Conservation (phyloP, 2,797 vertebrate genomes). For the Macropus fuliginosus region DNA sequence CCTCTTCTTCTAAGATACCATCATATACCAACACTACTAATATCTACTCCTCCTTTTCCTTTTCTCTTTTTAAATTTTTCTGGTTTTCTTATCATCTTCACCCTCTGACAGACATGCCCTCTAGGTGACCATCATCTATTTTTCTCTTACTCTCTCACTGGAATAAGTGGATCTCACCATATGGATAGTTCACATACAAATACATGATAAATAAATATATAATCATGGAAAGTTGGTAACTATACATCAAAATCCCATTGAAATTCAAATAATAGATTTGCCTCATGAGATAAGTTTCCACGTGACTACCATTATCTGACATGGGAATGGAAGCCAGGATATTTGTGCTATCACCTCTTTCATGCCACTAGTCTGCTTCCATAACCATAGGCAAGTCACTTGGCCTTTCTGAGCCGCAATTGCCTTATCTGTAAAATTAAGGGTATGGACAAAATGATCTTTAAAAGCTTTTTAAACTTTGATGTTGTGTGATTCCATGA, state of each 20-base stretch:
- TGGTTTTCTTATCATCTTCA: neutral
- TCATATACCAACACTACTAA: neutral
- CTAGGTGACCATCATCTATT: neutral
- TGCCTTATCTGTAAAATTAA: neutral
- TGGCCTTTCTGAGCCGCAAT: neutral
- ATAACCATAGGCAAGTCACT: neutral
- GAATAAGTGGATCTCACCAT: neutral
- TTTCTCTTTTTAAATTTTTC: neutral
- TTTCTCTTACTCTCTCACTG: neutral
- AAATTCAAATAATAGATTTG: neutral
- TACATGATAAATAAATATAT: neutral
- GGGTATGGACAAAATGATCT: neutral
- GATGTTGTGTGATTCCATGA: neutral
- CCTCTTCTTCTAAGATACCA: neutral
- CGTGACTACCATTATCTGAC: neutral
- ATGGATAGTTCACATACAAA: neutral
- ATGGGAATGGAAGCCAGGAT: neutral
- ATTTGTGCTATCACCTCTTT: neutral
- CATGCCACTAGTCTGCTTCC: neutral
- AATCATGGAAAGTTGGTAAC: neutral
- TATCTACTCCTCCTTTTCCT: too few species aligned
- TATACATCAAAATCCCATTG: neutral
- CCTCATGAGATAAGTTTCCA: neutral
- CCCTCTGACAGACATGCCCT: neutral
- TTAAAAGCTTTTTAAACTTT: neutral